These are phyloP conservation scores for Bicyclus anynana DNA, from an alignment of 1,140 invertebrate genomes.

Conservation along the genomic window DNA sequence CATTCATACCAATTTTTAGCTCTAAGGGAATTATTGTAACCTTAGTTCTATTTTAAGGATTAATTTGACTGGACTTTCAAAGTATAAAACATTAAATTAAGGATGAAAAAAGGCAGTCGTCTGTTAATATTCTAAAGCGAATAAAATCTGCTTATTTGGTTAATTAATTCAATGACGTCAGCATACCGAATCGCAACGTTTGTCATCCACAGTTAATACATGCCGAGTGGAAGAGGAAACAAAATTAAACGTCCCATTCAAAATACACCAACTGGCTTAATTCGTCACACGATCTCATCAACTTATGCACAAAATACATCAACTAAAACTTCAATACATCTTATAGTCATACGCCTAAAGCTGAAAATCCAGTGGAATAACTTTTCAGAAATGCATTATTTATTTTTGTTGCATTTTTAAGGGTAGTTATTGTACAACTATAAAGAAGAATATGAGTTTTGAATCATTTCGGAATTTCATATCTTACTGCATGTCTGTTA, in stretches of 20 bases:
- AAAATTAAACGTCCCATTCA: constrained; percentile 70
- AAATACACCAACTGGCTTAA: constrained; percentile 52
- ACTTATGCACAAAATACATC: constrained; percentile 12
- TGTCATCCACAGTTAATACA: constrained; percentile 24
- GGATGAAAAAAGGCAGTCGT: too few species aligned
- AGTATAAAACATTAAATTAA: too few species aligned
- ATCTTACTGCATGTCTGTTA: background rate
- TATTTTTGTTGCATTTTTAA: constrained; percentile 14
- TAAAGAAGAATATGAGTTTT: background rate
- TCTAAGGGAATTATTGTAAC: too few species aligned
- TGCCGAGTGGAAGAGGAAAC: constrained; percentile 52
- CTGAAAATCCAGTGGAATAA: constrained; percentile 8
- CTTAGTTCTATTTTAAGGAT: too few species aligned
- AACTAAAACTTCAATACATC: background rate
- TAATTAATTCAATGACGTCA: constrained; percentile 60
- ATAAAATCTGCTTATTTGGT: constrained; percentile 9
- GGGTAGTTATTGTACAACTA: constrained; percentile 20
- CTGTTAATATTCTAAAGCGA: too few species aligned
- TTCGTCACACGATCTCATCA: constrained; percentile 47
- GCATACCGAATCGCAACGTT: constrained; percentile 46
- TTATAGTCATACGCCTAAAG: constrained; percentile 7
- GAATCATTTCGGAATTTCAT: background rate
- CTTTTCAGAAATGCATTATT: constrained; percentile 4
- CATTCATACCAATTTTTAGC: too few species aligned
- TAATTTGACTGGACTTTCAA: too few species aligned